Conservation (phyloP, 2,888 invertebrate genomes). For the Mythimna pallens region DNA sequence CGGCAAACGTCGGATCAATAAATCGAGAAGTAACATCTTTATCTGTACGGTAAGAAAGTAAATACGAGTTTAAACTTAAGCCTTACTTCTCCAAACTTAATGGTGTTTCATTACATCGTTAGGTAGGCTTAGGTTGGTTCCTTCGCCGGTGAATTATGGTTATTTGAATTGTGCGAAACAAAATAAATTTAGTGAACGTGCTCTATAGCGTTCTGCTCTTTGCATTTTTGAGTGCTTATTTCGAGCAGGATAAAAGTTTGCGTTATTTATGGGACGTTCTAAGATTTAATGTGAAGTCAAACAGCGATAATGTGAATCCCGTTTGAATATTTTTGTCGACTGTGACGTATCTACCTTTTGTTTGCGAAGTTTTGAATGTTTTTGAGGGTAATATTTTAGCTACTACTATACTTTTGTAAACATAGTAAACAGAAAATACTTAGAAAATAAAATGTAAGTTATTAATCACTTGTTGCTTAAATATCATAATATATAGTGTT, state of each 20-base stretch:
- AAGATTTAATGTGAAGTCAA: slow-evolving; percentile 91
- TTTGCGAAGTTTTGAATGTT: slow-evolving; percentile 55
- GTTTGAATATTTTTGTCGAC: slow-evolving; percentile 82
- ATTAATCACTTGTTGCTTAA: too few species aligned
- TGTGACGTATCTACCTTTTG: slow-evolving; percentile 72
- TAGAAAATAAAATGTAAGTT: too few species aligned
- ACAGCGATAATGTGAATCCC: slow-evolving; percentile 88
- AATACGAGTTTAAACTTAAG: slow-evolving; percentile 85
- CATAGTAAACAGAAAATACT: too few species aligned
- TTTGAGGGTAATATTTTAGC: slow-evolving; percentile 19
- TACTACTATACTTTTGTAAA: neutral
- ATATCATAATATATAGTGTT: too few species aligned
- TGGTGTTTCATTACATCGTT: slow-evolving; percentile 90
- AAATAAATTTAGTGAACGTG: slow-evolving; percentile 91
- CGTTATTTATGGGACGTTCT: slow-evolving; percentile 88
- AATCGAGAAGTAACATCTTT: slow-evolving; percentile 88
- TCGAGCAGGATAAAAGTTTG: slow-evolving; percentile 90
- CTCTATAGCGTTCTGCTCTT: slow-evolving; percentile 90
- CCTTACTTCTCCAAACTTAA: slow-evolving; percentile 84
- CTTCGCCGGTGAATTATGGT: slow-evolving; percentile 87
- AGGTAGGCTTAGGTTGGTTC: slow-evolving; percentile 87
- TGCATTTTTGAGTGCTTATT: slow-evolving; percentile 91
- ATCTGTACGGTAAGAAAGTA: slow-evolving; percentile 83
- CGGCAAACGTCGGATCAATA: slow-evolving; percentile 80
- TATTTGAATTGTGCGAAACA: slow-evolving; percentile 91